These are phyloP conservation scores for Timandra comae DNA, from an alignment of 2,888 invertebrate genomes.

Conservation along the genomic window DNA sequence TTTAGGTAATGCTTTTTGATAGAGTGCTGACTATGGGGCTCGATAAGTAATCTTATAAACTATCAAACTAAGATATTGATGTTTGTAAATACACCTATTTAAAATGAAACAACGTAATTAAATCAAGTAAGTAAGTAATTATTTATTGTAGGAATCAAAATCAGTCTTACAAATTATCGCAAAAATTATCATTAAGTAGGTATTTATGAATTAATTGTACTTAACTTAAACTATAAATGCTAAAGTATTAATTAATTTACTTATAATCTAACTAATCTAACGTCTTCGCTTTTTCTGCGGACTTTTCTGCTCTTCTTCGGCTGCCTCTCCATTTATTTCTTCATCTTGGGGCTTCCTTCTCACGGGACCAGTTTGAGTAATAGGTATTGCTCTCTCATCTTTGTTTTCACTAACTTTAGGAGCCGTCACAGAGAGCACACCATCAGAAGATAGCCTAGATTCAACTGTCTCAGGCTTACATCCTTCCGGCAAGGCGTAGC, in stretches of 20 bases:
- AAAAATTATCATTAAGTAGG: too few relatives aligned
- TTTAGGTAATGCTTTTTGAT: too few relatives aligned
- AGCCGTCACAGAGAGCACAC: slow-evolving; percentile 82
- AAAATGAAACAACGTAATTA: too few relatives aligned
- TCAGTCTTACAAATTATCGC: too few relatives aligned
- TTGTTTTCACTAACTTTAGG: slow-evolving; percentile 50
- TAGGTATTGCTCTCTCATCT: slow-evolving; percentile 75
- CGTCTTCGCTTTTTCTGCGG: slow-evolving; percentile 59
- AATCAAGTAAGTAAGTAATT: too few relatives aligned
- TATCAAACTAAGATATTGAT: too few relatives aligned
- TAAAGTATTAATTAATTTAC: slow-evolving; percentile 4
- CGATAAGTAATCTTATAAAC: too few relatives aligned
- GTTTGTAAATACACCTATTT: too few relatives aligned
- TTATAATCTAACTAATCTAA: slow-evolving; percentile 16
- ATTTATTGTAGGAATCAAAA: too few relatives aligned
- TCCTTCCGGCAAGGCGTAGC: slow-evolving; percentile 84
- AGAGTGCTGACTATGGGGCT: too few relatives aligned
- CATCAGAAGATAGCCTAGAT: slow-evolving; percentile 85
- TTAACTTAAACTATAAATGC: slow-evolving; percentile 4
- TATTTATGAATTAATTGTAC: too few relatives aligned
- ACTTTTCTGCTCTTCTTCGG: slow-evolving; percentile 31
- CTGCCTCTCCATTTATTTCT: slow-evolving; percentile 24
- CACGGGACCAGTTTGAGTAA: slow-evolving; percentile 79
- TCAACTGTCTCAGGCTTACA: slow-evolving; percentile 82
- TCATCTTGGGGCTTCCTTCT: slow-evolving; percentile 59